These are phyloP conservation scores for Gephyroberyx darwinii DNA, from an alignment of 2,797 vertebrate genomes.

Conservation along the genomic window DNA sequence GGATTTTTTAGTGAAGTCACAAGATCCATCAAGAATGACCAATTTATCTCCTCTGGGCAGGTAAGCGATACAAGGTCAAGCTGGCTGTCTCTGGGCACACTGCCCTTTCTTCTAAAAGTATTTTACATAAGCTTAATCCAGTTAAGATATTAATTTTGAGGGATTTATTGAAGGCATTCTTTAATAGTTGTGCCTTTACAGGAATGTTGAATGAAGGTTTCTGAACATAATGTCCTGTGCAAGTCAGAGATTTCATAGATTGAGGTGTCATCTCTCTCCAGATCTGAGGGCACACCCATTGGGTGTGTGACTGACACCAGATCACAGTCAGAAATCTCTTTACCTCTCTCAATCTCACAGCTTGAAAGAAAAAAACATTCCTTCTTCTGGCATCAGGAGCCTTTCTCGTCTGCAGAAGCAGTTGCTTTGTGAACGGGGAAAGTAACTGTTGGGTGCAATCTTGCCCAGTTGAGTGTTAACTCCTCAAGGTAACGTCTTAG, in stretches of 20 bases:
- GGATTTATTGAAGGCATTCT: neutral
- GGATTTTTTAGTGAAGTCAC: constrained; percentile 4
- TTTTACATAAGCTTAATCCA: no score
- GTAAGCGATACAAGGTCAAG: neutral
- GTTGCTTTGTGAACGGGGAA: constrained; percentile 4
- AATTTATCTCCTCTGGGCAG: constrained; percentile 1
- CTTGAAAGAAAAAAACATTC: constrained; percentile 2
- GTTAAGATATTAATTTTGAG: neutral
- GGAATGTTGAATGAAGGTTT: neutral
- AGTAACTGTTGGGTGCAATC: neutral
- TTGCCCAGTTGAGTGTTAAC: constrained; percentile 11
- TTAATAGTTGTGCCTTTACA: neutral
- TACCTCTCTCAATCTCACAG: constrained; percentile 16
- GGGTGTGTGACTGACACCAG: neutral
- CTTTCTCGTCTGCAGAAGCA: constrained; percentile 1
- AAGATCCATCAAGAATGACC: constrained; percentile 5
- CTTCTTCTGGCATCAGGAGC: constrained; percentile 1
- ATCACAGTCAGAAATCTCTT: constrained; percentile 21
- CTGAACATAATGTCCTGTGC: constrained; percentile 12
- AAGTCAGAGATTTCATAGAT: constrained; percentile 21
- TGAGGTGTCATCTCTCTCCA: constrained; percentile 25
- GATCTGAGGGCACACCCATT: constrained; percentile 18
- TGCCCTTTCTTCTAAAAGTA: neutral
- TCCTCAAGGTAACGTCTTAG: constrained; percentile 9
- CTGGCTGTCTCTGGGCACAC: constrained; percentile 2